A percentile compares a stretch with the other conserved stretches of the same genome.
phyloP scores from a whole-genome alignment of 2,888 invertebrate genomes.

The Noctua fimbriata region DNA sequence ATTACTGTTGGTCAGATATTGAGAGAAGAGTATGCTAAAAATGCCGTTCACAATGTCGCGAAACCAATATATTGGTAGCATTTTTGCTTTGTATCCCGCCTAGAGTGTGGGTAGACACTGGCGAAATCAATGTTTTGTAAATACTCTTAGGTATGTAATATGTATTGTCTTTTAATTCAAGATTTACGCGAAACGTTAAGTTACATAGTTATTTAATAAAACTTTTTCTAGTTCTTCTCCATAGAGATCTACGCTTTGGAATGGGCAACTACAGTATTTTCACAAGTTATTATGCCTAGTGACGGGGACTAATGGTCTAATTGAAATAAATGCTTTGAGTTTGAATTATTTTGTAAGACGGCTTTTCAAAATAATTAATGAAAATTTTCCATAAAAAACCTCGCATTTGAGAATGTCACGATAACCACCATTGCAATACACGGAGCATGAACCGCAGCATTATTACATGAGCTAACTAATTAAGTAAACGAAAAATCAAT shows the following conservation, averaged over 20 bases:
- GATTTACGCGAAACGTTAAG: neutral
- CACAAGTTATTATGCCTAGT: too few species aligned
- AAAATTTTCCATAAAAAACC: neutral
- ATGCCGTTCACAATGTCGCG: neutral
- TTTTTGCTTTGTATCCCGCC: conserved; percentile 5
- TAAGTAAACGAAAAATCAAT: too few species aligned
- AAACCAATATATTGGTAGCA: neutral
- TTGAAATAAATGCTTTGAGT: too few species aligned
- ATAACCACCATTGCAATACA: neutral
- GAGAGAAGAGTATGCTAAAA: neutral
- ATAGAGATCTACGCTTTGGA: too few species aligned
- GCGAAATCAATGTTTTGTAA: neutral
- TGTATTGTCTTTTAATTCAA: neutral
- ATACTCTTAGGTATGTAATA: neutral
- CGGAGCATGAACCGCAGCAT: neutral
- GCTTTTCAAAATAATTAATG: neutral
- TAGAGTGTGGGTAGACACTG: neutral
- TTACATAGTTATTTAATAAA: neutral
- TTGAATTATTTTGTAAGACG: neutral
- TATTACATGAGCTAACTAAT: neutral
- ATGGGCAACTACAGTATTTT: too few species aligned
- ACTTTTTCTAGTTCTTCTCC: neutral
- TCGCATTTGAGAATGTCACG: neutral
- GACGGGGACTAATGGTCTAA: too few species aligned
- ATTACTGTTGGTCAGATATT: neutral